These are phyloP conservation scores for Drosophila dunni DNA, from an alignment of 1,140 invertebrate genomes.

Conservation along the genomic window DNA sequence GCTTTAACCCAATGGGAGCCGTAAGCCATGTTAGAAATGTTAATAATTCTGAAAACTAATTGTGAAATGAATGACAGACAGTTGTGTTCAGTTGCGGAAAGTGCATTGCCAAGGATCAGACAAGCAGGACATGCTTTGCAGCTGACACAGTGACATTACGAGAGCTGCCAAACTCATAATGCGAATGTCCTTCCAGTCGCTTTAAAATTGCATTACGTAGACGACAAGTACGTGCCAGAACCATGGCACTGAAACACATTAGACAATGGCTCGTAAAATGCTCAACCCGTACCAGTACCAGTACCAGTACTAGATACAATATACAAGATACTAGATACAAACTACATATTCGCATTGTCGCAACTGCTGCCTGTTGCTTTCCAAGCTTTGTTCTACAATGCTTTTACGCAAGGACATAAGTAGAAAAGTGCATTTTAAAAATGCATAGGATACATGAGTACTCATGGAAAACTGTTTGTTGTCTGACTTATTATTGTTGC, in stretches of 20 bases:
- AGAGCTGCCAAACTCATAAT: constrained; percentile 41
- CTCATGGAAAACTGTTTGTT: constrained; percentile 24
- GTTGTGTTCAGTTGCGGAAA: neutral
- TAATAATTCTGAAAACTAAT: constrained; percentile 59
- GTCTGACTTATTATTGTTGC: neutral
- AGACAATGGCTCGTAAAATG: constrained; percentile 78
- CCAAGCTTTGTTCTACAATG: constrained; percentile 58
- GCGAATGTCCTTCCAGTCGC: constrained; percentile 37
- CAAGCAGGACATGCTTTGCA: constrained; percentile 9
- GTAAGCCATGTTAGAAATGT: constrained; percentile 28
- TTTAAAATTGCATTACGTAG: constrained; percentile 72
- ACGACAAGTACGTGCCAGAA: constrained; percentile 45
- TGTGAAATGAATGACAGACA: constrained; percentile 35
- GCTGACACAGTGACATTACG: constrained; percentile 58
- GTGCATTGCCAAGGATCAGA: constrained; percentile 21
- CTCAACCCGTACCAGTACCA: constrained; percentile 37
- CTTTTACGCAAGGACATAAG: constrained; percentile 70
- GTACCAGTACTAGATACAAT: constrained; percentile 15
- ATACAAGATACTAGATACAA: constrained; percentile 18
- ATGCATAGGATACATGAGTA: constrained; percentile 72
- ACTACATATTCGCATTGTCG: constrained; percentile 47
- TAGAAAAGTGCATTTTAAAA: constrained; percentile 79
- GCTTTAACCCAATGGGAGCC: constrained; percentile 7
- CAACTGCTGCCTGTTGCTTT: constrained; percentile 15
- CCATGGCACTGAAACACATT: constrained; percentile 49